Percentiles rank a stretch among this genome's conserved stretches.
Conservation (phyloP, 37 sponge, comb jelly and placozoan species). For the Ephydatia muelleri region DNA sequence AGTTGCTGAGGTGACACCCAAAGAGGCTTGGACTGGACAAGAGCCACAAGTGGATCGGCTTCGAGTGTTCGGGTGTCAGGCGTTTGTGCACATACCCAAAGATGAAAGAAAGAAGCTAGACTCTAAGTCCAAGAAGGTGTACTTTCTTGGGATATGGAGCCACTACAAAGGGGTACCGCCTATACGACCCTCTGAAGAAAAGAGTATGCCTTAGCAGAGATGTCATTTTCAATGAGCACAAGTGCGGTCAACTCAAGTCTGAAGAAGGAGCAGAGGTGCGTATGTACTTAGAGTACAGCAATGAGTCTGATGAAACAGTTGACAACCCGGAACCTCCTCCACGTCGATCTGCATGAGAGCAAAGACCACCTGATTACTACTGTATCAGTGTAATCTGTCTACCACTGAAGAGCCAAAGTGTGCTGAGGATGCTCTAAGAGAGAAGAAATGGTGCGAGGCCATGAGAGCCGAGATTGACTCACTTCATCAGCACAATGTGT, state of each 20-base stretch:
- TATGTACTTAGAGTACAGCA: conserved; percentile 16
- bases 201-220: conserved; percentile 44
- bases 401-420: conserved; percentile 1
- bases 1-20: conserved; percentile 55
- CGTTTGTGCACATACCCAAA: conserved; percentile 41
- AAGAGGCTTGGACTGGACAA: conserved; percentile 1
- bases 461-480: conserved; percentile 58
- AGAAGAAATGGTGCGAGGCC: conserved; percentile 43
- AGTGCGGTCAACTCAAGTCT: conserved; percentile 9
- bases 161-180: conserved; percentile 43
- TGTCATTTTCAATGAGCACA: conserved; percentile 39
- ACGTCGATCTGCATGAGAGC: conserved; percentile 20
- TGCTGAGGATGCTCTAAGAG: conserved; percentile 23
- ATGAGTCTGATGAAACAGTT: conserved; percentile 10
- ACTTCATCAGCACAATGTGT: conserved; percentile 50
- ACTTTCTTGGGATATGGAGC: conserved; percentile 48
- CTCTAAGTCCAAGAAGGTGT: conserved; percentile 44
- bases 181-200: conserved; percentile 31
- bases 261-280: conserved; percentile 4
- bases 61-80: conserved; percentile 45
- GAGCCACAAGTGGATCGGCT: conserved; percentile 38
- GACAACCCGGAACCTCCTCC: conserved; percentile 15
- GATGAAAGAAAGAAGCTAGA: conserved; percentile 53
- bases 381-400: conserved; percentile 25
- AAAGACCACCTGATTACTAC: conserved; percentile 32